A percentile compares a stretch with the other conserved stretches of the same genome.
These are phyloP conservation scores for Balanococcus diminutus DNA, from an alignment of 2,888 invertebrate species.

Conservation along the genomic window DNA sequence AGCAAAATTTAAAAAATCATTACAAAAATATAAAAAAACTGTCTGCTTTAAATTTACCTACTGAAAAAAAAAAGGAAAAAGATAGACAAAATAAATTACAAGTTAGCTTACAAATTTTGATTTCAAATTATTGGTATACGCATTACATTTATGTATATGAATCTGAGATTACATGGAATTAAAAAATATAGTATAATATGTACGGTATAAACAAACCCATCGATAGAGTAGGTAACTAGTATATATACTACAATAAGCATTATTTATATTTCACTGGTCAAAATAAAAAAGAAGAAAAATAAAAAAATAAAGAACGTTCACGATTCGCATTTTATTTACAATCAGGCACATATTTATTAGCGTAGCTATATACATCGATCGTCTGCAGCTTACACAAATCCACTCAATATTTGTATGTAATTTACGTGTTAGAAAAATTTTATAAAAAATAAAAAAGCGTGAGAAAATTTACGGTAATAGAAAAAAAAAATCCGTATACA, in stretches of 20 bases:
- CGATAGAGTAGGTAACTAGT: conserved; percentile 35
- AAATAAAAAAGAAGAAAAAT: background rate
- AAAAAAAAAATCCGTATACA: background rate
- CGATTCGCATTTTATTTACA: conserved; percentile 27
- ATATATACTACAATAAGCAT: conserved; percentile 19
- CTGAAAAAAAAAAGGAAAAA: background rate
- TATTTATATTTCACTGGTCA: background rate
- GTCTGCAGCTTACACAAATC: background rate
- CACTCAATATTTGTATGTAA: too few relatives aligned
- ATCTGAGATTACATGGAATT: background rate
- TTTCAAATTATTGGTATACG: background rate
- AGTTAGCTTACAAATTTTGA: conserved; percentile 34
- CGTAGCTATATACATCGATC: conserved; percentile 3
- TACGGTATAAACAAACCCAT: conserved; percentile 9
- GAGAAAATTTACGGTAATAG: background rate
- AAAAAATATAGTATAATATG: background rate
- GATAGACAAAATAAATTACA: background rate
- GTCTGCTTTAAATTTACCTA: background rate
- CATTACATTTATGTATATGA: background rate
- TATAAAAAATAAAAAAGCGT: background rate
- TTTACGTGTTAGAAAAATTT: background rate
- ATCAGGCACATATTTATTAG: background rate
- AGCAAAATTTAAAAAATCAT: conserved; percentile 37
- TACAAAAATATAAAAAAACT: conserved; percentile 33
- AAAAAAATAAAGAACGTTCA: background rate